Conservation (phyloP, 2,888 invertebrate genomes). For the Anthophora plumipes region DNA sequence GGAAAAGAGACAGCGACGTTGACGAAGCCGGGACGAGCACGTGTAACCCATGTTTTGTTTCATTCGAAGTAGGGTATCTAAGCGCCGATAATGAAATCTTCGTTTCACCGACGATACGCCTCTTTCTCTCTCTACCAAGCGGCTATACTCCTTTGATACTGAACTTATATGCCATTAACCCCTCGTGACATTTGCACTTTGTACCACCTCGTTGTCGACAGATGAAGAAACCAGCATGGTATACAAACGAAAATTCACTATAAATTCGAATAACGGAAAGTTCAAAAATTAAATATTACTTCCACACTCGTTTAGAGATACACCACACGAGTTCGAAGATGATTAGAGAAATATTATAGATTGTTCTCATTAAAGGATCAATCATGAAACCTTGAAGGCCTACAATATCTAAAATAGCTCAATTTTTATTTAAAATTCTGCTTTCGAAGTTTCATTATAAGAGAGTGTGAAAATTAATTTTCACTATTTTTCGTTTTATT, state of each 20-base stretch:
- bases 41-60: slow-evolving; percentile 68
- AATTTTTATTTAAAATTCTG: too few relatives aligned
- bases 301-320: too few relatives aligned
- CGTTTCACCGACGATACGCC: slow-evolving; percentile 56
- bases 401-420: too few relatives aligned
- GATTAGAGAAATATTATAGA: too few relatives aligned
- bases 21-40: slow-evolving; percentile 47
- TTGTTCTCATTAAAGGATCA: too few relatives aligned
- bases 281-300: background rate
- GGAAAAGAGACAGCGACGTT: slow-evolving; percentile 36
- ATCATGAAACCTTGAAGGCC: too few relatives aligned
- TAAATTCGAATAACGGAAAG: background rate
- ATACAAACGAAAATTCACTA: background rate
- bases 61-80: slow-evolving; percentile 75
- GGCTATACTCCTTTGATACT: background rate
- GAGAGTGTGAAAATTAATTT: too few relatives aligned
- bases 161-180: slow-evolving; percentile 61
- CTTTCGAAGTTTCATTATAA: too few relatives aligned
- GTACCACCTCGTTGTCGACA: slow-evolving; percentile 44
- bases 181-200: slow-evolving; percentile 62
- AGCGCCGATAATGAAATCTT: slow-evolving; percentile 73
- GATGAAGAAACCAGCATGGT: slow-evolving; percentile 7
- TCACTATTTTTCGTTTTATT: too few relatives aligned
- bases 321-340: too few relatives aligned
- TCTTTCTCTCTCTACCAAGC: slow-evolving; percentile 49